Conservation (phyloP, 2,797 vertebrate species). For the Diplodus puntazzo region DNA sequence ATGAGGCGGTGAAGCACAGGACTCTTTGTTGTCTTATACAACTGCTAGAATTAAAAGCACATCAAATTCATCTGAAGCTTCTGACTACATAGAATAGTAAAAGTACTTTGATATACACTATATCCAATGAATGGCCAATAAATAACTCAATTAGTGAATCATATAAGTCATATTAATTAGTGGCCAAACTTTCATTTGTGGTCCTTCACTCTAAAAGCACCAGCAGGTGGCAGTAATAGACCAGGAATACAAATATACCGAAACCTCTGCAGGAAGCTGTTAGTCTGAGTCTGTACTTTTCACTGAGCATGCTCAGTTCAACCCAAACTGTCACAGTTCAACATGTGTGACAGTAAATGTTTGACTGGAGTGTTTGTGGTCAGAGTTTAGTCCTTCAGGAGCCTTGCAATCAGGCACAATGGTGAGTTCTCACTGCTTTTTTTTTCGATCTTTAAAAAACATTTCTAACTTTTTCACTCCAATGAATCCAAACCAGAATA, state of each 20-base stretch:
- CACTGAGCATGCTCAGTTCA: constrained; percentile 40
- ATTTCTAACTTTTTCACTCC: not conserved
- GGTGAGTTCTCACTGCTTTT: constrained; percentile 48
- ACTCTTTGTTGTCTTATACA: too few species aligned
- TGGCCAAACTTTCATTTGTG: too few species aligned
- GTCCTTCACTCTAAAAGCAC: fast-evolving
- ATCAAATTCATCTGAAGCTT: not conserved
- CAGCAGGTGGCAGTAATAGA: constrained; percentile 54
- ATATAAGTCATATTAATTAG: too few species aligned
- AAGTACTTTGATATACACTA: too few species aligned
- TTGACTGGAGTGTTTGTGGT: not conserved
- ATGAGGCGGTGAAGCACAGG: not conserved
- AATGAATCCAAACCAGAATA: not conserved
- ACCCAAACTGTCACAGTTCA: not conserved
- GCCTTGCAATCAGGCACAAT: constrained; percentile 9
- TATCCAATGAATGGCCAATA: too few species aligned
- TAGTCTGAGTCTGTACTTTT: too few species aligned
- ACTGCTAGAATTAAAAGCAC: not conserved
- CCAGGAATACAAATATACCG: constrained; percentile 8
- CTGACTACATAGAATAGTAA: not conserved
- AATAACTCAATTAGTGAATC: not conserved
- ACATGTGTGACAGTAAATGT: not conserved
- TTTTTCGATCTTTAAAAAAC: too few species aligned
- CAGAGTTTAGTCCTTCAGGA: not conserved
- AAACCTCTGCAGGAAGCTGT: constrained; percentile 1